phyloP scores from a whole-genome alignment of 2,888 invertebrate genomes.

The Hylaea fasciaria region DNA sequence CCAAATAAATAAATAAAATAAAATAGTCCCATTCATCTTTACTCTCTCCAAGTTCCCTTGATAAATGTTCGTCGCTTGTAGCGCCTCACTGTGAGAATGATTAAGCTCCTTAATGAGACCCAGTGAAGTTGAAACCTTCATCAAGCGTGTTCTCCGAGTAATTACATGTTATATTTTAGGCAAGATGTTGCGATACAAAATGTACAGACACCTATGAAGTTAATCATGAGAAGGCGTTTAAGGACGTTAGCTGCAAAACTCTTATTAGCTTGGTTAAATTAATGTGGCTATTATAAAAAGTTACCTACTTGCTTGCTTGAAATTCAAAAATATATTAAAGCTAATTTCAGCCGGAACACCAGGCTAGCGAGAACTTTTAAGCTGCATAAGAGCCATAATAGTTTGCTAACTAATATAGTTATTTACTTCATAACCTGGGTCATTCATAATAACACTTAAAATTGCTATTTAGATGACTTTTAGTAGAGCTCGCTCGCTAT shows the following conservation, averaged over 20 bases:
- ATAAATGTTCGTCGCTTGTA: constrained; percentile 18
- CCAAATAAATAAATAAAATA: neutral
- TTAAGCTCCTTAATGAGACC: constrained; percentile 23
- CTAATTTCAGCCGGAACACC: neutral
- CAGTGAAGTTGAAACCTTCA: constrained; percentile 26
- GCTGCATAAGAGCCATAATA: too few relatives aligned
- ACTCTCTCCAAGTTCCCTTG: constrained; percentile 8
- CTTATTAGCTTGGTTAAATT: neutral
- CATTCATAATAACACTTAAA: constrained; percentile 3
- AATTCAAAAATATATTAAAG: too few relatives aligned
- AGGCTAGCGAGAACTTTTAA: neutral
- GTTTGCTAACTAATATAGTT: neutral
- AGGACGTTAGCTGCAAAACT: neutral
- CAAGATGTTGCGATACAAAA: constrained; percentile 5
- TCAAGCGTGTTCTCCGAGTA: constrained; percentile 14
- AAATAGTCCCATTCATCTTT: neutral
- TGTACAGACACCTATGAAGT: neutral
- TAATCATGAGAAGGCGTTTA: neutral
- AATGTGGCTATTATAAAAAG: too few relatives aligned
- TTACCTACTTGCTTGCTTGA: too few relatives aligned
- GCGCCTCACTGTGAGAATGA: constrained; percentile 10
- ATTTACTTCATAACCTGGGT: constrained; percentile 2
- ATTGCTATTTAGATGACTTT: constrained; percentile 7
- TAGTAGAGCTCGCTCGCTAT: neutral
- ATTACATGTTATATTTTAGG: constrained; percentile 22